A percentile compares a stretch with the other conserved stretches of the same genome.
phyloP scores from a whole-genome alignment of 2,888 invertebrate genomes.

The Eupithecia dodoneata region DNA sequence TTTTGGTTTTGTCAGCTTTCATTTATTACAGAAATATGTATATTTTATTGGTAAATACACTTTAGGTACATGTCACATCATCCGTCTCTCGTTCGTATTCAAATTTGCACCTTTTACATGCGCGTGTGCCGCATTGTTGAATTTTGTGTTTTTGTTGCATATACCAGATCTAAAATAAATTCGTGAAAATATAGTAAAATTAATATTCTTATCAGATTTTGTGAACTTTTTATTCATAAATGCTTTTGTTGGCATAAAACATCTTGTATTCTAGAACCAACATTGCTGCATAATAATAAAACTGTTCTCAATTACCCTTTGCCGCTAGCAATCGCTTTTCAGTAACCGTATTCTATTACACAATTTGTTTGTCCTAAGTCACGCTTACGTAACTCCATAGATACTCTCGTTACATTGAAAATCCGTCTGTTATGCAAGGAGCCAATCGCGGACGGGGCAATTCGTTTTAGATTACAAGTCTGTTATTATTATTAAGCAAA shows the following conservation, averaged over 20 bases:
- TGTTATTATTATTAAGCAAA: conserved; percentile 22
- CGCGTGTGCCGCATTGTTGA: too few relatives aligned
- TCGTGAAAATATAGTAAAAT: too few relatives aligned
- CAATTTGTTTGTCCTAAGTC: conserved; percentile 35
- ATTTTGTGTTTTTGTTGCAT: too few relatives aligned
- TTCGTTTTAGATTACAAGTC: conserved; percentile 42
- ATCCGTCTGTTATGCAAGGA: conserved; percentile 40
- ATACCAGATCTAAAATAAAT: too few relatives aligned
- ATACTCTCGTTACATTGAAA: conserved; percentile 30
- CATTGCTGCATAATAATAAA: not conserved
- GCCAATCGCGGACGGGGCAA: conserved; percentile 38
- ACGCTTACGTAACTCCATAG: conserved; percentile 24
- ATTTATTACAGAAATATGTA: too few relatives aligned
- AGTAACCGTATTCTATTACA: conserved; percentile 25
- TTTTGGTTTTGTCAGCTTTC: not conserved
- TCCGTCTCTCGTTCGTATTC: not conserved
- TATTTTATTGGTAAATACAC: too few relatives aligned
- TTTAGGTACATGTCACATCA: not conserved
- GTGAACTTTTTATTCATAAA: not conserved
- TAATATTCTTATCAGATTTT: not conserved
- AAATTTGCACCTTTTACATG: not conserved
- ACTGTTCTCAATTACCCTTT: conserved; percentile 9
- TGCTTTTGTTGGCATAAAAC: not conserved
- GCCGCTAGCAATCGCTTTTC: conserved; percentile 14
- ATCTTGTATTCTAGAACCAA: not conserved